Evolutionary conservation across 2,113 vertebrate species (phyloP).

Genomic region (Chloebia gouldiae): DNA sequence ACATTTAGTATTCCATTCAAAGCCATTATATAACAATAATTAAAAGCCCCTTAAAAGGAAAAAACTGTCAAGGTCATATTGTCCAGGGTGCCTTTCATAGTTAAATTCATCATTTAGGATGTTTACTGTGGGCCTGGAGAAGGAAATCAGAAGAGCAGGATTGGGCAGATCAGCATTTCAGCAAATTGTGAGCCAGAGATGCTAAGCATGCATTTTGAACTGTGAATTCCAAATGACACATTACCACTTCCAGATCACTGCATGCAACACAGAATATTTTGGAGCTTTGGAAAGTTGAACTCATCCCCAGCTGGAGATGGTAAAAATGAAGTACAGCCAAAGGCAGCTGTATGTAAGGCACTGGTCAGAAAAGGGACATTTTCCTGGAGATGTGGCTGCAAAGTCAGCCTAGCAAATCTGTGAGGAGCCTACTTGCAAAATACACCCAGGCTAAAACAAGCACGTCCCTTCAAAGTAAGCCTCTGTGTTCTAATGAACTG

Average conservation of each 20-base stretch:
- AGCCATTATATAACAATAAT: neutral
- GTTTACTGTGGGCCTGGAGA: neutral
- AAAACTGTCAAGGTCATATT: neutral
- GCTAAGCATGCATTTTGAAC: neutral
- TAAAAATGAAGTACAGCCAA: neutral
- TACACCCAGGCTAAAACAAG: neutral
- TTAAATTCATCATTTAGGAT: constrained; percentile 3
- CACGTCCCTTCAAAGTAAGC: neutral
- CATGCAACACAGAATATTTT: neutral
- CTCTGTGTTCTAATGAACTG: neutral
- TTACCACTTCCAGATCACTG: neutral
- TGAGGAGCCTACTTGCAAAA: neutral
- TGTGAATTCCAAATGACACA: neutral
- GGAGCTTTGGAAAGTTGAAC: neutral
- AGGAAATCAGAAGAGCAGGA: neutral
- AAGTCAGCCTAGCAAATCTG: neutral
- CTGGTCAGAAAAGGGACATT: neutral
- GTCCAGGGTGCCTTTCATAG: neutral
- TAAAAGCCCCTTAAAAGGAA: neutral
- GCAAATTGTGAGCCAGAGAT: neutral
- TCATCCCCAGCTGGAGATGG: neutral
- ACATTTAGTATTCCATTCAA: neutral
- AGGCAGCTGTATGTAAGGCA: neutral
- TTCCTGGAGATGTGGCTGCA: neutral
- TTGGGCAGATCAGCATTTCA: constrained; percentile 18